Base-by-base conservation (phyloP, 2,113 vertebrate genomes). In the Tetrax tetrax region DNA sequence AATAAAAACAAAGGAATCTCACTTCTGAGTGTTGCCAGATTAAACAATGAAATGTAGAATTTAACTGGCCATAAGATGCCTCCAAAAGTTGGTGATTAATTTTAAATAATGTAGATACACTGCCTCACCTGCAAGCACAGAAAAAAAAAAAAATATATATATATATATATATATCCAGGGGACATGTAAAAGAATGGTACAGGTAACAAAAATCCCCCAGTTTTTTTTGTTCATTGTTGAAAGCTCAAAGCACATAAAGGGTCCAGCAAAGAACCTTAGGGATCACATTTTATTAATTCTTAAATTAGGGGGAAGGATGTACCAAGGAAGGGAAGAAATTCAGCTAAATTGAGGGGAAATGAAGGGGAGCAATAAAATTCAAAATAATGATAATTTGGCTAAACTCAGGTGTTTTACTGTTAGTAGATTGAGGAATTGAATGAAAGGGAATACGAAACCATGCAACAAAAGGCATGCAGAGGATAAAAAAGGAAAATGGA, bases 271-370 rank as follows among this genome's bases (percentile, higher is more conserved):
- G 61, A 76, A 61, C 57, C 28, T 80, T 1, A 50, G n/a, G 37
- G 31, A 63, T 79, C 47, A 59, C 57, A 43, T 91, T 92, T 92
- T 96, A 84, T 92, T 83, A 1, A 38, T 22, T 57, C 72, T 77
- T 90, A 65, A 89, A 91, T 95, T 69, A 87, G 37, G 41, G 33
- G 66, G 18, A 85, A 94, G 89, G 63, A 82, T 96, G 61, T 89
- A 74, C 66, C 69, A 95, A 84, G 63, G 47, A 89, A 95, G 93
- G 87, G 95, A 95, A 84, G 81, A 94, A 91, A 91, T 87, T 65
- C 89, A 89, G 61, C 74, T 47, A 87, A 96, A 89, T 77, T 60
- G 60, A 89, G 74, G 66, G 65, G 72, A 89, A 89, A 95, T 66
- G 54, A 94, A 93, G 29, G 6, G 28, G 68, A 79, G 91, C 54